These are phyloP conservation scores for Drosophila pandora DNA, from an alignment of 1,140 invertebrate species.

Conservation along the genomic window DNA sequence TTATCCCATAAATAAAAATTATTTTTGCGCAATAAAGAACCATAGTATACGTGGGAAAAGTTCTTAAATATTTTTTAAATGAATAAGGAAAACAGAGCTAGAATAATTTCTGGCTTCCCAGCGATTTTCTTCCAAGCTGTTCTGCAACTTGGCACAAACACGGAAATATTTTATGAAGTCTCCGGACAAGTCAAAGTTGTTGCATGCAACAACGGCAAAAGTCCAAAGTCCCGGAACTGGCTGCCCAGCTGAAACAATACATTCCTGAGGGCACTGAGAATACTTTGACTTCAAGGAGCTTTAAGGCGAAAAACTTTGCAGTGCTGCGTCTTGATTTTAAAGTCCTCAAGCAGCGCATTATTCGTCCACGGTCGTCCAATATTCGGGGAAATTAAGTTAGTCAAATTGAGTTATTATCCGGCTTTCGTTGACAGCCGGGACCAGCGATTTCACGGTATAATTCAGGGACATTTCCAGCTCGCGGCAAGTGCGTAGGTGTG, in stretches of 20 bases:
- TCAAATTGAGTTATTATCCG: conserved; percentile 32
- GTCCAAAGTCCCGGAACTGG: conserved; percentile 8
- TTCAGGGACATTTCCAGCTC: background rate
- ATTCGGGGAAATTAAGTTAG: conserved; percentile 29
- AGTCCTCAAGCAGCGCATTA: background rate
- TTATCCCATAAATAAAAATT: background rate
- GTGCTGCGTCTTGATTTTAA: background rate
- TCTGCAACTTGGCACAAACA: conserved; percentile 31
- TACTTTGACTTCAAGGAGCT: conserved; percentile 1
- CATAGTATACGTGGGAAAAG: background rate
- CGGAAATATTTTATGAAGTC: conserved; percentile 50
- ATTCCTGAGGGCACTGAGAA: conserved; percentile 5
- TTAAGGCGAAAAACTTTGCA: conserved; percentile 19
- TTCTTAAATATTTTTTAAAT: conserved; percentile 5
- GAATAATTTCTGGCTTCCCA: background rate
- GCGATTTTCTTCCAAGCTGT: background rate
- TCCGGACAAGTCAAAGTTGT: conserved; percentile 38
- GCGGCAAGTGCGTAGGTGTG: conserved; percentile 3
- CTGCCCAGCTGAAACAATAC: conserved; percentile 56
- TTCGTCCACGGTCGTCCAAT: conserved; percentile 17
- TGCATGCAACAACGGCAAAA: conserved; percentile 21
- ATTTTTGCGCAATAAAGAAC: background rate
- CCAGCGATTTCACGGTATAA: background rate
- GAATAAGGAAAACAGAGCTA: background rate
- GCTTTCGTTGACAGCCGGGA: conserved; percentile 22